Percentiles rank a stretch among this genome's conserved stretches.
These are phyloP conservation scores for Drosophila macrospina DNA, from an alignment of 2,888 invertebrate genomes.

Conservation along the genomic window DNA sequence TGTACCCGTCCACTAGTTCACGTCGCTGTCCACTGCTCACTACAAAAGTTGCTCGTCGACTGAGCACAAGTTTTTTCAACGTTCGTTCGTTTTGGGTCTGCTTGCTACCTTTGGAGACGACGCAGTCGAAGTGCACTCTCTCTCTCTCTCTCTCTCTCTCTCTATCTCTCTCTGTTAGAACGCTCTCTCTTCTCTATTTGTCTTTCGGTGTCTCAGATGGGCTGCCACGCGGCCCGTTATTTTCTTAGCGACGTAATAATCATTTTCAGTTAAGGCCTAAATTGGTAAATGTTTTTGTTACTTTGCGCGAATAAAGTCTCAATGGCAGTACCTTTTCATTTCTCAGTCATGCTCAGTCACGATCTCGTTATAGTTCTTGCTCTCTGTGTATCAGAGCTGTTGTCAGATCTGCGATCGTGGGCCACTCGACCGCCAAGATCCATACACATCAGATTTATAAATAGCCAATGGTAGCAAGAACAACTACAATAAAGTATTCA, in stretches of 20 bases:
- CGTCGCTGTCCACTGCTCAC: slow-evolving; percentile 63
- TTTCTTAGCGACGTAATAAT: slow-evolving; percentile 32
- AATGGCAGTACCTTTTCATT: slow-evolving; percentile 3
- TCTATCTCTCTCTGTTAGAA: slow-evolving; percentile 11
- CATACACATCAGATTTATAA: slow-evolving; percentile 78
- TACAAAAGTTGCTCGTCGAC: slow-evolving; percentile 73
- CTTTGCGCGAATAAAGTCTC: slow-evolving; percentile 29
- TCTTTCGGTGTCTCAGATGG: slow-evolving; percentile 9
- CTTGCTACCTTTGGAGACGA: slow-evolving; percentile 29
- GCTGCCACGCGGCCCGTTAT: slow-evolving; percentile 45
- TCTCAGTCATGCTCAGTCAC: not conserved
- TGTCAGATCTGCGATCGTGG: slow-evolving; percentile 52
- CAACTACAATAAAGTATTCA: slow-evolving; percentile 40
- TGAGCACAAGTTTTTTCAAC: slow-evolving; percentile 53
- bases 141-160: slow-evolving; percentile 17
- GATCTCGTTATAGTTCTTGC: slow-evolving; percentile 10
- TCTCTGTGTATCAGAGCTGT: slow-evolving; percentile 9
- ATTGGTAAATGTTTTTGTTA: slow-evolving; percentile 59
- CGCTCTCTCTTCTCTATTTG: slow-evolving; percentile 9
- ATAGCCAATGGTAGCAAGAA: slow-evolving; percentile 58
- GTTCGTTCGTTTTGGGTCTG: slow-evolving; percentile 30
- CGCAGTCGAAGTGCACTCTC: slow-evolving; percentile 22
- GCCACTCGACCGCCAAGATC: slow-evolving; percentile 54
- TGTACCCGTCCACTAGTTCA: slow-evolving; percentile 18
- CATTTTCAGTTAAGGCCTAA: slow-evolving; percentile 66